Conservation (phyloP, 2,113 vertebrate genomes). For the Bos taurus region DNA sequence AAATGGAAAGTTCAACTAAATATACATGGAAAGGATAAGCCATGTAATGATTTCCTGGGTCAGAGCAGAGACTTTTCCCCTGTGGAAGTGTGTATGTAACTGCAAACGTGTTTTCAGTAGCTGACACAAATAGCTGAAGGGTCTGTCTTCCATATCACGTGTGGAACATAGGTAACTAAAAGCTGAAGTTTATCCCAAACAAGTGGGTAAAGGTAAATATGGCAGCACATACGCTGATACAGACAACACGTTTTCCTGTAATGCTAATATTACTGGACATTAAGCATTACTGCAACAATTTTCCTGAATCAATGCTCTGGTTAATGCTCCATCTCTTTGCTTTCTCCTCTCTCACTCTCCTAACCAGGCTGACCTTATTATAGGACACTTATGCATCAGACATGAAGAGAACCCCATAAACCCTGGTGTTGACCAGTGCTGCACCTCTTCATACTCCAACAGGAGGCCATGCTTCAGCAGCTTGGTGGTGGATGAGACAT, state of each 20-base stretch:
- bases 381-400: conserved; percentile 75
- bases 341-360: background rate
- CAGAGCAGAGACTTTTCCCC: background rate
- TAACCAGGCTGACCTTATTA: conserved; percentile 74
- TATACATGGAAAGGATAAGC: background rate
- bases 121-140: background rate
- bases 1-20: background rate
- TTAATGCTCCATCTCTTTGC: background rate
- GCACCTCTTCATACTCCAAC: conserved; percentile 68
- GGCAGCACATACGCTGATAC: background rate
- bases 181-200: background rate
- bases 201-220: background rate
- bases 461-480: conserved; percentile 77
- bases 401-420: conserved; percentile 74
- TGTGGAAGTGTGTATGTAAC: background rate
- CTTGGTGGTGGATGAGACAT: conserved; percentile 74
- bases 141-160: background rate
- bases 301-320: background rate
- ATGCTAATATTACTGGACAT: background rate
- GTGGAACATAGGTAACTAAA: background rate
- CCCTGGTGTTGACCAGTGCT: conserved; percentile 74
- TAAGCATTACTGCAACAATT: background rate
- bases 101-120: background rate
- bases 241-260: background rate
- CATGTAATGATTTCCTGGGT: background rate